A percentile compares a stretch with the other conserved stretches of the same genome.
Evolutionary conservation across 2,113 vertebrate genomes (phyloP).

Genomic region (Puffinus mauretanicus): DNA sequence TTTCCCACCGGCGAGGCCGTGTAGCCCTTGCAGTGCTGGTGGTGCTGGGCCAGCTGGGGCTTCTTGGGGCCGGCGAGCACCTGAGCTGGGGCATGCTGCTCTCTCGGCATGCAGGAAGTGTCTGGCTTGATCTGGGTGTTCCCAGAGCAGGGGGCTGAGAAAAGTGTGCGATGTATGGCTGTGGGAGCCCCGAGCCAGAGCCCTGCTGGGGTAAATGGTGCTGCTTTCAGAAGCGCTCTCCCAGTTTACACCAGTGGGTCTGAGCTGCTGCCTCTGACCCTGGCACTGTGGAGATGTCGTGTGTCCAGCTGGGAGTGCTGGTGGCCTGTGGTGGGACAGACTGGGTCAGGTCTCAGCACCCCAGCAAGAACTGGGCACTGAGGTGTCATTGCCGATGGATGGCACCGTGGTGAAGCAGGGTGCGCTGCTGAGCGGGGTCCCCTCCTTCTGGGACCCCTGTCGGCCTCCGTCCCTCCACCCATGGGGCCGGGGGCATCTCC

Average conservation of each 20-base stretch:
- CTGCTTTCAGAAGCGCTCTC: background rate
- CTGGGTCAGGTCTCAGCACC: background rate
- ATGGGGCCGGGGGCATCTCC: rapidly evolving
- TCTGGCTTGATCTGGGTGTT: background rate
- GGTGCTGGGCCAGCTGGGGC: background rate
- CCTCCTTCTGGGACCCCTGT: background rate
- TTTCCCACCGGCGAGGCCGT: background rate
- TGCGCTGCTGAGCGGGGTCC: background rate
- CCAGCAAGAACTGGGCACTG: rapidly evolving
- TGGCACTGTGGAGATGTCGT: background rate
- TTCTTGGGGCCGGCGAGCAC: background rate
- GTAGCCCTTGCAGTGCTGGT: background rate
- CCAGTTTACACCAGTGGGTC: background rate
- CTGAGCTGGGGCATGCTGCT: background rate
- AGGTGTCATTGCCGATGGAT: background rate
- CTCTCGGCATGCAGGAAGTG: rapidly evolving
- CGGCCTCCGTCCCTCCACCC: background rate
- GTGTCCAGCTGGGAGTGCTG: background rate
- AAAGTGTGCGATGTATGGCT: background rate
- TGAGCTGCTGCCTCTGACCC: background rate
- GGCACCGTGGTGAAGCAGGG: background rate
- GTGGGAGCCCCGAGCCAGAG: background rate
- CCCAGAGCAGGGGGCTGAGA: background rate
- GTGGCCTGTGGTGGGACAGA: background rate
- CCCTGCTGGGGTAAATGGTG: background rate